Evolutionary conservation across 2,797 vertebrate genomes (phyloP), one percentile per base, ranked within the genome.

Genomic region (Hoplostethus atlanticus): DNA sequence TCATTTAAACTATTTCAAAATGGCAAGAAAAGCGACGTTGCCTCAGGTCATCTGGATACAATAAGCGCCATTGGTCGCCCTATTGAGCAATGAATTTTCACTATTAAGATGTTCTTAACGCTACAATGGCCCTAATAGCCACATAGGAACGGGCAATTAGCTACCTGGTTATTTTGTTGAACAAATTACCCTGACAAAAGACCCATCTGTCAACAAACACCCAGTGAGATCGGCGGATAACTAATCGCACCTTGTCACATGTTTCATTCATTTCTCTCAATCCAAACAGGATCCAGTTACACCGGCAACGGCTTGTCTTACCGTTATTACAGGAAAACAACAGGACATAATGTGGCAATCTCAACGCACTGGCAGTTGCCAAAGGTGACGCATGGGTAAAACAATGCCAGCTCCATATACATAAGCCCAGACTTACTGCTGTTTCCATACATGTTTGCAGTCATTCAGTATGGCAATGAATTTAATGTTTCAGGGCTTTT

Each of bases 141-240:
- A 83, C 85, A 84, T 84, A 66, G 89, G 76, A 90, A 82, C 81
- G 69, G 58, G 86, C 88, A 84, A 93, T 93, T 94, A 92, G 87
- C 82, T 83, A 91, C 87, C 91, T 92, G 90, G 88, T 93, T 94
- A 91, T 92, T 90, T 92, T 88, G 92, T 83, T 86, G 81, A 81
- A 90, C 87, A 89, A 91, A 93, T 94, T 91, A 94, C 77, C 83
- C 62, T 30, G 60, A 94, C 88, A 93, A 92, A 91, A 85, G 90
- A 70, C 79, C 92, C 91, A 93, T 94, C 91, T 94, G 91, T 92
- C 92, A 93, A 94, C 90, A 93, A 91, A 91, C 83, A 90, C 76
- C 78, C 77, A 55, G 84, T 64, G 66, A 88, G 86, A 88, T 76
- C 76, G 76, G 52, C 47, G 77, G 80, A 75, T 78, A 67, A 68